Percentiles rank a stretch among this genome's conserved stretches.
These are phyloP conservation scores for Ochropacha duplaris DNA, from an alignment of 2,888 invertebrate species.

Conservation along the genomic window DNA sequence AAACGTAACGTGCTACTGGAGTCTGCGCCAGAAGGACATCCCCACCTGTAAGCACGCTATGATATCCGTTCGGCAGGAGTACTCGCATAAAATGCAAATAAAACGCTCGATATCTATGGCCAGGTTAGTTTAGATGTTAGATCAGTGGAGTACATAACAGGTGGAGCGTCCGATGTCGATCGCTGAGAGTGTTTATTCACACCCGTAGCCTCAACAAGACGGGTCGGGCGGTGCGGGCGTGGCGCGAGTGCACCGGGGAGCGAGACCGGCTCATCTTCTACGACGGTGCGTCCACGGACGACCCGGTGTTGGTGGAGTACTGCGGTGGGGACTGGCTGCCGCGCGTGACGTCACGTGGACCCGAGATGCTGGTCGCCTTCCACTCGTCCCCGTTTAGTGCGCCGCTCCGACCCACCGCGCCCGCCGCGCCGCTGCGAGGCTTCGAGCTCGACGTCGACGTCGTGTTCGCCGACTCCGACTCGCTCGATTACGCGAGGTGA, in stretches of 20 bases:
- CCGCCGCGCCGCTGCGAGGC: conserved; percentile 88
- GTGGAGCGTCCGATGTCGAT: not conserved
- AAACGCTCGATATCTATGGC: conserved; percentile 86
- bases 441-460: conserved; percentile 93
- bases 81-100: conserved; percentile 88
- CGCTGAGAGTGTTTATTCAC: not conserved
- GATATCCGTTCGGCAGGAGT: conserved; percentile 92
- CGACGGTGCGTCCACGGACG: conserved; percentile 92
- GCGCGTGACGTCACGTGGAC: conserved; percentile 86
- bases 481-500: conserved; percentile 89
- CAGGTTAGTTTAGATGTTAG: conserved; percentile 68
- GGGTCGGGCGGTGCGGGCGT: conserved; percentile 88
- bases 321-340: conserved; percentile 95
- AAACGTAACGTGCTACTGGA: conserved; percentile 96
- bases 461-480: conserved; percentile 93
- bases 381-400: conserved; percentile 93
- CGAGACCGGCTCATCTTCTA: conserved; percentile 93
- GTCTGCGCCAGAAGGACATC: conserved; percentile 91
- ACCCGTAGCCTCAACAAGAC: conserved; percentile 86
- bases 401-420: conserved; percentile 84
- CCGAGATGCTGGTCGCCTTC: conserved; percentile 94
- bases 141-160: not conserved
- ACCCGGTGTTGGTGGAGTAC: conserved; percentile 92
- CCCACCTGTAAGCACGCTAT: conserved; percentile 96
- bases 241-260: conserved; percentile 92